Percentiles rank a stretch among this genome's conserved stretches.
Evolutionary conservation across 2,797 vertebrate species (phyloP).

Genomic region (Craterocephalus amniculus): DNA sequence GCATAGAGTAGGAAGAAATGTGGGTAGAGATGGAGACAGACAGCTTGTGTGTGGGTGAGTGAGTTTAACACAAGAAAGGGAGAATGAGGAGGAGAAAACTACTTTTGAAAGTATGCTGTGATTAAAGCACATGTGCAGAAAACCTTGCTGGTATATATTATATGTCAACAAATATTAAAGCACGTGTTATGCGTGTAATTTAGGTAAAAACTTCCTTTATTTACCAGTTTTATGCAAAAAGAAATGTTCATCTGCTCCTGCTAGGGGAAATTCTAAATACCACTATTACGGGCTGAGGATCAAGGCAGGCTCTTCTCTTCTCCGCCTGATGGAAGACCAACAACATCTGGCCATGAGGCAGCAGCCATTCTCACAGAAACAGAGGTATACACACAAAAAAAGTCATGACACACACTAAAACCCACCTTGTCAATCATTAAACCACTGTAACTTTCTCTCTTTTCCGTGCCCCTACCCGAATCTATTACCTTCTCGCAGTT

Average conservation of each 20-base stretch:
- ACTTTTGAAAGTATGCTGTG: conserved; percentile 35
- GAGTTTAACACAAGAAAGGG: conserved; percentile 32
- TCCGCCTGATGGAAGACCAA: conserved; percentile 94
- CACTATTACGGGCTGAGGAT: conserved; percentile 96
- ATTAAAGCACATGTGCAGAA: not conserved
- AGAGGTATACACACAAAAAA: conserved; percentile 81
- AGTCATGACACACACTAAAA: not conserved
- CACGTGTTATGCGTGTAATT: not conserved
- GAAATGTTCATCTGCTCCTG: conserved; percentile 12
- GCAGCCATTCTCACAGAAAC: conserved; percentile 96
- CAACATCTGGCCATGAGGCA: conserved; percentile 96
- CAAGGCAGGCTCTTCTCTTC: conserved; percentile 91
- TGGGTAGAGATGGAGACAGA: conserved; percentile 53
- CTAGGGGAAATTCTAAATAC: conserved; percentile 95
- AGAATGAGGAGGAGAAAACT: conserved; percentile 24
- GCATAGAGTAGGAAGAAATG: conserved; percentile 42
- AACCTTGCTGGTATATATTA: not conserved
- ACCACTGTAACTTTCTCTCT: not conserved
- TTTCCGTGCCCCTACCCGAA: not conserved
- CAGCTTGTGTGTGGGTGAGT: conserved; percentile 61
- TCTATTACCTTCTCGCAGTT: not conserved
- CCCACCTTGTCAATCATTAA: not conserved
- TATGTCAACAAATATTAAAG: not conserved
- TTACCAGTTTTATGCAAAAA: conserved; percentile 5
- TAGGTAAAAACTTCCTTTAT: not conserved